phyloP scores from a whole-genome alignment of 2,888 invertebrate species.

The Chrysopilus asiliformis region DNA sequence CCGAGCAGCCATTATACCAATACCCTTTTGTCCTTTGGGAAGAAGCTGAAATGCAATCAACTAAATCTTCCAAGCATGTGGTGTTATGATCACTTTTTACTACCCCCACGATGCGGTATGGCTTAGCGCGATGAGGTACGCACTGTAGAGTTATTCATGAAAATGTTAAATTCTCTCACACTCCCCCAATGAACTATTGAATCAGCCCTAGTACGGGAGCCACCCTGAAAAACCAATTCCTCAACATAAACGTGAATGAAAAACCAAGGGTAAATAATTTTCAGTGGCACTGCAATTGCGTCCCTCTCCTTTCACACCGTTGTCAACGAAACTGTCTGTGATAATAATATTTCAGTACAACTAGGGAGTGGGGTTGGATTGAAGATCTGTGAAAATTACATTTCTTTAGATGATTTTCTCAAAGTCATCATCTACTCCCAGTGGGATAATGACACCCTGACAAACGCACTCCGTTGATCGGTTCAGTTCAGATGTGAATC shows the following conservation, averaged over 20 bases:
- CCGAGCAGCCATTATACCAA: too few species aligned
- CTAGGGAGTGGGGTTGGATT: constrained; percentile 2
- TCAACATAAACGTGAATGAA: too few species aligned
- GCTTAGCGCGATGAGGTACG: neutral
- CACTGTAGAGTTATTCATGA: constrained; percentile 13
- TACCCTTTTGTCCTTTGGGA: too few species aligned
- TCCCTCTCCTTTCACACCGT: too few species aligned
- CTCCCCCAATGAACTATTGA: too few species aligned
- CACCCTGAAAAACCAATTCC: too few species aligned
- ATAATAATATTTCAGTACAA: constrained; percentile 6
- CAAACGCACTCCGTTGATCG: too few species aligned
- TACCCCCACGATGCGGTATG: constrained; percentile 4
- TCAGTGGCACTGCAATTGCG: too few species aligned
- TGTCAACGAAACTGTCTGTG: too few species aligned
- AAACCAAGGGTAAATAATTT: too few species aligned
- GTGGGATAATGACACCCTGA: constrained; percentile 13
- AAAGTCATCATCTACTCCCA: constrained; percentile 13
- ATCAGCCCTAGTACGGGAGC: too few species aligned
- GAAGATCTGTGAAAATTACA: constrained; percentile 12
- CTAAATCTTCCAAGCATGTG: constrained; percentile 13
- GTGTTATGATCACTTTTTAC: constrained; percentile 13
- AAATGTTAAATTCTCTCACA: constrained; percentile 15
- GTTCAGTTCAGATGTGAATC: too few species aligned
- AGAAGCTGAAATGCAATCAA: constrained; percentile 15
- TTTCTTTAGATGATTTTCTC: constrained; percentile 11